Percentiles rank a stretch among this genome's conserved stretches.
phyloP scores from a whole-genome alignment of 2,797 vertebrate genomes.

The Macropus fuliginosus region DNA sequence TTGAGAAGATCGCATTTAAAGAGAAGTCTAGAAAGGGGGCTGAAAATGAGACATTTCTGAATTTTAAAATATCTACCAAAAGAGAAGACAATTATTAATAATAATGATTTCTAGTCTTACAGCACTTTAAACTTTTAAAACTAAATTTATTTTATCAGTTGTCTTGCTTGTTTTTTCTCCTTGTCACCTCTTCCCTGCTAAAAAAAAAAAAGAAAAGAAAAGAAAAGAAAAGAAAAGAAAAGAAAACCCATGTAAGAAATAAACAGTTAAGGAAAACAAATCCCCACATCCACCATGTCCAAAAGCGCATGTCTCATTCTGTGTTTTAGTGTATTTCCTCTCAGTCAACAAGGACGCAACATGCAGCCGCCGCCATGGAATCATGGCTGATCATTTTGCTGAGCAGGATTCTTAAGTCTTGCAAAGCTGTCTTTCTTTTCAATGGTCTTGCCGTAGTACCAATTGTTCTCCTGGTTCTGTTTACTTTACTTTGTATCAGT shows the following conservation, averaged over 20 bases:
- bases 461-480: background rate
- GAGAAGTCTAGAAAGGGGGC: conserved; percentile 70
- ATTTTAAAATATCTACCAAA: conserved; percentile 78
- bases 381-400: background rate
- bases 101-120: background rate
- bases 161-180: background rate
- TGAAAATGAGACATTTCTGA: conserved; percentile 76
- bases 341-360: too few species aligned
- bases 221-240: too few species aligned
- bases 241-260: background rate
- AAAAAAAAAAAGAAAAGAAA: too few species aligned
- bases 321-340: background rate
- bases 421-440: background rate
- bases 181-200: background rate
- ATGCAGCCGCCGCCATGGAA: background rate
- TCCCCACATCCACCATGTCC: background rate
- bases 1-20: conserved; percentile 69
- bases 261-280: background rate
- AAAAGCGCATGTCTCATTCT: background rate
- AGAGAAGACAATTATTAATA: conserved; percentile 30
- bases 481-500: background rate
- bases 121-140: background rate
- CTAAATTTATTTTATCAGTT: background rate
- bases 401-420: background rate
- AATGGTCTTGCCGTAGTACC: too few species aligned